Conservation (phyloP, 2,888 invertebrate genomes). For the Anoplius nigerrimus region DNA sequence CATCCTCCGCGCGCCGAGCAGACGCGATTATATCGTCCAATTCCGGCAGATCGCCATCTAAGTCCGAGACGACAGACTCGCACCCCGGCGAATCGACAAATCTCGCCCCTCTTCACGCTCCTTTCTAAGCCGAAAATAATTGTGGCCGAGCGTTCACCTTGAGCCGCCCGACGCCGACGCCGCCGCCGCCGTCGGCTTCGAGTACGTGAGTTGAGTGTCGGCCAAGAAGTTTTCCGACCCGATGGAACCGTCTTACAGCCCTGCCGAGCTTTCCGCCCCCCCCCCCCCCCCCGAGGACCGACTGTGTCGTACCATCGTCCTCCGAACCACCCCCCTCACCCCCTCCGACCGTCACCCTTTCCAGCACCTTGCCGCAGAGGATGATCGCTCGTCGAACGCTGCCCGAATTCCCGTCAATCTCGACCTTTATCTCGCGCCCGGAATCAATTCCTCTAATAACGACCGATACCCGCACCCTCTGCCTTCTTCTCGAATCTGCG, state of each 20-base stretch:
- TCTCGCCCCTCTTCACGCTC: slow-evolving; percentile 35
- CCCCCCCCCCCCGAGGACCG: neutral
- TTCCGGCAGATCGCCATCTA: too few relatives aligned
- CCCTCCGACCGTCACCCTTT: neutral
- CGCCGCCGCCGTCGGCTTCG: slow-evolving; percentile 17
- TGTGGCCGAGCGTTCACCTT: slow-evolving; percentile 46
- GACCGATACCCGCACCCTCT: neutral
- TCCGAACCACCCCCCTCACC: neutral
- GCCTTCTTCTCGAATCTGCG: too few relatives aligned
- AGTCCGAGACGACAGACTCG: too few relatives aligned
- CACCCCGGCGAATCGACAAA: slow-evolving; percentile 41
- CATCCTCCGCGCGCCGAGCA: too few relatives aligned
- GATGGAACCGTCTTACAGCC: slow-evolving; percentile 19
- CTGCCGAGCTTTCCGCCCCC: neutral
- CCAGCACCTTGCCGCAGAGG: neutral
- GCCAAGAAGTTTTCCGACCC: slow-evolving; percentile 55
- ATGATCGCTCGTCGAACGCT: neutral
- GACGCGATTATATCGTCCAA: too few relatives aligned
- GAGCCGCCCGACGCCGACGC: neutral
- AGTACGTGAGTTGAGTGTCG: slow-evolving; percentile 65
- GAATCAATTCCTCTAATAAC: slow-evolving; percentile 9
- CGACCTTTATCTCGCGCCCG: neutral
- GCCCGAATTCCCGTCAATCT: slow-evolving; percentile 5
- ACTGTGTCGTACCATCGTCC: neutral
- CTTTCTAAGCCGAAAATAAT: slow-evolving; percentile 68